phyloP scores from a whole-genome alignment of 2,888 invertebrate genomes.

The Eupithecia subfuscata region DNA sequence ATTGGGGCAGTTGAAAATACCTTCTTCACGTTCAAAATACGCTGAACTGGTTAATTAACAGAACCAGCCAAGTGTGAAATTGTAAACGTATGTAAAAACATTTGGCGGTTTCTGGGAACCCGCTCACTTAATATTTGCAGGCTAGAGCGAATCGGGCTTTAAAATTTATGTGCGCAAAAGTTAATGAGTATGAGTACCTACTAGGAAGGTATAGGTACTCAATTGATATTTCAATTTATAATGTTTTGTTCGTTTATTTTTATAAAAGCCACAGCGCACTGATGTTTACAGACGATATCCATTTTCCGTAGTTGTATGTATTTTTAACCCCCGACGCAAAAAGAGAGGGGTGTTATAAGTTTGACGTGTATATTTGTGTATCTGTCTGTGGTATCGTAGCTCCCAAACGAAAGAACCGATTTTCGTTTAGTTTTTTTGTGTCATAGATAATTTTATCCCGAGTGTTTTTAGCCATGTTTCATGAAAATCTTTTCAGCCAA shows the following conservation, averaged over 20 bases:
- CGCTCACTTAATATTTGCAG: constrained; percentile 49
- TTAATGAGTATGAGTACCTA: neutral
- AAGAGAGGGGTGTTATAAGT: no score
- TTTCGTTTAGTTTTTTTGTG: no score
- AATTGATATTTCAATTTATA: neutral
- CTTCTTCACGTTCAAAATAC: constrained; percentile 69
- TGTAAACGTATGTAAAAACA: constrained; percentile 75
- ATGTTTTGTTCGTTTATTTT: neutral
- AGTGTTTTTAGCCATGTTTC: no score
- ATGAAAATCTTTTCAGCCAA: no score
- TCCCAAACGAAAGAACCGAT: no score
- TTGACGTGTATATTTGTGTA: no score
- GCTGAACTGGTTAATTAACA: constrained; percentile 76
- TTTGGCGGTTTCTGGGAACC: constrained; percentile 61
- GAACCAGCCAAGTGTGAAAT: constrained; percentile 72
- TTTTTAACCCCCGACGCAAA: no score
- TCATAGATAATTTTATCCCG: no score
- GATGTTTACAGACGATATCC: neutral
- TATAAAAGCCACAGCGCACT: neutral
- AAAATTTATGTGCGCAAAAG: constrained; percentile 45
- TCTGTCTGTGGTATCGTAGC: no score
- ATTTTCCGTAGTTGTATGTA: neutral
- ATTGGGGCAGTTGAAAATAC: constrained; percentile 55
- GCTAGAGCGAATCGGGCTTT: constrained; percentile 50
- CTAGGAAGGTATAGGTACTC: neutral